Evolutionary conservation across 2,888 invertebrate species (phyloP).

Genomic region (Salpingus planirostris): DNA sequence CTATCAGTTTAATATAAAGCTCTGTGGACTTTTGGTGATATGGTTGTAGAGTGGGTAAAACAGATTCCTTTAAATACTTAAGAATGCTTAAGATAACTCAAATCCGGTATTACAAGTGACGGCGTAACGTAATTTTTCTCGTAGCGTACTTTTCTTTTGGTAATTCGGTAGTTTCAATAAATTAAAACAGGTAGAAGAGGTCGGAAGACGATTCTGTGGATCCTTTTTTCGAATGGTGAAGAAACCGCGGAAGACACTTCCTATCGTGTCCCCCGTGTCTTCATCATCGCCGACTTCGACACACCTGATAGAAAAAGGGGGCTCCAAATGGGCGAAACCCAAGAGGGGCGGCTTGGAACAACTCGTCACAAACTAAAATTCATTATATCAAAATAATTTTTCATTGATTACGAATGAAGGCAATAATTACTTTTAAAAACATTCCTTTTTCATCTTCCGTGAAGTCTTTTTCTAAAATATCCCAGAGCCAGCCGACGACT

Average conservation of each 20-base stretch:
- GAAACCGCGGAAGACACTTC: slow-evolving; percentile 95
- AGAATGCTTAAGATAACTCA: slow-evolving; percentile 75
- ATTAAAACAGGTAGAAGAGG: slow-evolving; percentile 98
- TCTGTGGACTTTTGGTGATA: no score
- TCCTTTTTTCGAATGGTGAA: slow-evolving; percentile 94
- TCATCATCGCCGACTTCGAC: slow-evolving; percentile 99
- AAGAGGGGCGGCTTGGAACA: slow-evolving; percentile 95
- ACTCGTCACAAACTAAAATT: slow-evolving; percentile 63
- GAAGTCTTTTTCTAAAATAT: slow-evolving; percentile 93
- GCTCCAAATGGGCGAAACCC: slow-evolving; percentile 93
- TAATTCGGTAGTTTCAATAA: slow-evolving; percentile 96
- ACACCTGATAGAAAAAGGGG: slow-evolving; percentile 96
- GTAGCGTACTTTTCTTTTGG: slow-evolving; percentile 86
- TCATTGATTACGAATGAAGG: no score
- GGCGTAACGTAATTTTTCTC: slow-evolving; percentile 95
- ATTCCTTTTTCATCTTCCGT: slow-evolving; percentile 82
- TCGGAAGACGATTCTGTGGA: slow-evolving; percentile 90
- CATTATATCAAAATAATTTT: slow-evolving; percentile 8
- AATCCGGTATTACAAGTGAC: slow-evolving; percentile 98
- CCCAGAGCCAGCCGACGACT: slow-evolving; percentile 98
- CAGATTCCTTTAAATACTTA: no score
- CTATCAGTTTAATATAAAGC: no score
- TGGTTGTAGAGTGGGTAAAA: no score
- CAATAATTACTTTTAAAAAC: slow-evolving; percentile 92
- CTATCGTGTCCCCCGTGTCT: slow-evolving; percentile 82